Conservation (phyloP, 2,888 invertebrate genomes). For the Yponomeuta malinellus region DNA sequence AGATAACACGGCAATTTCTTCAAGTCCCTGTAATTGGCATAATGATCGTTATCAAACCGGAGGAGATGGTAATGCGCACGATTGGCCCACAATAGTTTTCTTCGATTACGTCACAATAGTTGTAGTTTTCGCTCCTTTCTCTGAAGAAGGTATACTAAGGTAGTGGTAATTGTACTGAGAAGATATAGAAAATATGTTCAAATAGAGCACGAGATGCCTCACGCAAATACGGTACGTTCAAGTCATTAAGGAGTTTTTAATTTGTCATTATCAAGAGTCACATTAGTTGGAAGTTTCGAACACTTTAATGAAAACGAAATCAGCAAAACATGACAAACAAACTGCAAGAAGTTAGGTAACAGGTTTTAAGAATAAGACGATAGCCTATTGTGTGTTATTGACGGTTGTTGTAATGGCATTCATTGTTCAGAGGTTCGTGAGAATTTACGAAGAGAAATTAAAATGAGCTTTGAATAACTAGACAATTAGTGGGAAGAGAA, state of each 20-base stretch:
- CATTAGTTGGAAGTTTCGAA: neutral
- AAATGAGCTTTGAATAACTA: neutral
- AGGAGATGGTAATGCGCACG: slow-evolving; percentile 26
- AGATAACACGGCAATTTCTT: slow-evolving; percentile 5
- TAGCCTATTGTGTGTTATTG: neutral
- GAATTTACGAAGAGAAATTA: neutral
- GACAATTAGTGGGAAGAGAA: neutral
- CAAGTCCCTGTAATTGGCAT: slow-evolving; percentile 32
- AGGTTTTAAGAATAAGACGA: neutral
- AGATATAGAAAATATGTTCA: slow-evolving; percentile 1
- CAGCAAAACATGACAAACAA: neutral
- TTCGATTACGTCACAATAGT: slow-evolving; percentile 33
- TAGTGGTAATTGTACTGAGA: slow-evolving; percentile 13
- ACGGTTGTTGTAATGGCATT: neutral
- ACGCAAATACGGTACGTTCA: neutral
- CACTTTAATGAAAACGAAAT: neutral
- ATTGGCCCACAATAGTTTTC: slow-evolving; percentile 34
- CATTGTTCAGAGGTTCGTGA: neutral
- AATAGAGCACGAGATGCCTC: slow-evolving; percentile 11
- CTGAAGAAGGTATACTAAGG: slow-evolving; percentile 17
- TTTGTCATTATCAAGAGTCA: no score
- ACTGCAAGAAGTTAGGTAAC: neutral
- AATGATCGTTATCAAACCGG: slow-evolving; percentile 34
- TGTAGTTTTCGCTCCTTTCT: slow-evolving; percentile 27
- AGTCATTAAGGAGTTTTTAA: no score